A percentile compares a stretch with the other conserved stretches of the same genome.
Evolutionary conservation across 2,888 invertebrate genomes (phyloP).

Genomic region (Drosophila percnosoma): DNA sequence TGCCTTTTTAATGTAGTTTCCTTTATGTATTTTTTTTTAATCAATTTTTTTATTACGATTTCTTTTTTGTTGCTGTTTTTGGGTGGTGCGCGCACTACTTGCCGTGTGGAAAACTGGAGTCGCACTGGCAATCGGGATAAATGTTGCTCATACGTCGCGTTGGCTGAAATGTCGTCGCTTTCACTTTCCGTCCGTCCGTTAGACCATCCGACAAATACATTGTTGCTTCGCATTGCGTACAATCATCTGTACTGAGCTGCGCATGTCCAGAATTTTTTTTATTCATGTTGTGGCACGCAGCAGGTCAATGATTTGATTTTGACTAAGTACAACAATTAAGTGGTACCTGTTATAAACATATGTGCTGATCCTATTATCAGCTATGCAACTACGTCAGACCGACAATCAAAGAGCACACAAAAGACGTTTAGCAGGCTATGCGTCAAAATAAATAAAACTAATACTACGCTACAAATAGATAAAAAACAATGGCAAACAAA

Average conservation of each 20-base stretch:
- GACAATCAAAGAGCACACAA: background rate
- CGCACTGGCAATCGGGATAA: slow-evolving; percentile 58
- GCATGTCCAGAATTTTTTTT: slow-evolving; percentile 61
- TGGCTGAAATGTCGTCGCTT: slow-evolving; percentile 61
- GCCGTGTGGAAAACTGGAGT: slow-evolving; percentile 71
- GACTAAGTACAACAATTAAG: slow-evolving; percentile 12
- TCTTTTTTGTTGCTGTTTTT: slow-evolving; percentile 24
- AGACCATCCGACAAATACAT: slow-evolving; percentile 24
- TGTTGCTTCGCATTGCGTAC: slow-evolving; percentile 68
- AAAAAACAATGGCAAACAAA: slow-evolving; percentile 25
- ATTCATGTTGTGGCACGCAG: slow-evolving; percentile 39
- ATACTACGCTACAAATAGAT: slow-evolving; percentile 16
- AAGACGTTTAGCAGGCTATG: slow-evolving; percentile 7
- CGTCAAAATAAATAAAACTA: slow-evolving; percentile 24
- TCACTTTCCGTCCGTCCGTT: slow-evolving; percentile 35
- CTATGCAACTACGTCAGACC: slow-evolving; percentile 28
- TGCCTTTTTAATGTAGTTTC: slow-evolving; percentile 20
- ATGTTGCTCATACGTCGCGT: slow-evolving; percentile 74
- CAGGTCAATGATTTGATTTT: slow-evolving; percentile 40
- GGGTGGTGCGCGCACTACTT: slow-evolving; percentile 59
- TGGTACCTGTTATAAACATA: background rate
- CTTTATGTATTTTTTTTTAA: slow-evolving; percentile 15
- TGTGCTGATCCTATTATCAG: slow-evolving; percentile 3
- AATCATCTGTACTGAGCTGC: slow-evolving; percentile 42
- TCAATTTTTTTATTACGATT: slow-evolving; percentile 8